phyloP scores from a whole-genome alignment of 1,140 invertebrate species.

The Propsilocerus akamusi region DNA sequence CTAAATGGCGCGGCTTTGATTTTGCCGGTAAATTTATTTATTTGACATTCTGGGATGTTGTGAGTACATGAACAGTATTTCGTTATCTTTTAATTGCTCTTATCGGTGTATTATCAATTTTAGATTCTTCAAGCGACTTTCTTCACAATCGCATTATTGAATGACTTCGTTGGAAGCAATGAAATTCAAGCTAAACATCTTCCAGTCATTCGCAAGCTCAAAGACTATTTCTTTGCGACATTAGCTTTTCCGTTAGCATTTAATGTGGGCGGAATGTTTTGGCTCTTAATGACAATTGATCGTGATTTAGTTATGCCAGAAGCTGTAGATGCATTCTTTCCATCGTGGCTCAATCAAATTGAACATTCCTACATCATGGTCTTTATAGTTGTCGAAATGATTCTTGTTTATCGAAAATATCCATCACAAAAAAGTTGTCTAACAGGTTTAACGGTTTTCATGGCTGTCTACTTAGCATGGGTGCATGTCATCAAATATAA shows the following conservation, averaged over 20 bases:
- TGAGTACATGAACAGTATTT: too few species aligned
- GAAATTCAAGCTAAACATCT: constrained; percentile 36
- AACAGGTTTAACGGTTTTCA: constrained; percentile 31
- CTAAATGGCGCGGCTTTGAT: constrained; percentile 21
- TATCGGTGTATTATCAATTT: not conserved
- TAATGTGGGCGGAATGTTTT: constrained; percentile 69
- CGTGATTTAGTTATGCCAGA: constrained; percentile 58
- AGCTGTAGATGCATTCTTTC: constrained; percentile 39
- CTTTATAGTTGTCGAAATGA: constrained; percentile 42
- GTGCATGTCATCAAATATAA: constrained; percentile 43
- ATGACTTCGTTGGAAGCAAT: constrained; percentile 43
- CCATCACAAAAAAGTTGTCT: constrained; percentile 34
- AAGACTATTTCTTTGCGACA: constrained; percentile 43
- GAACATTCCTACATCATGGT: constrained; percentile 56
- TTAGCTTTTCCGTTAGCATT: constrained; percentile 52
- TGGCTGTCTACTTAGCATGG: constrained; percentile 47
- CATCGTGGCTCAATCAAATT: constrained; percentile 61
- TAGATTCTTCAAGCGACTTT: constrained; percentile 50
- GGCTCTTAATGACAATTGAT: constrained; percentile 61
- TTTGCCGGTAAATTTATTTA: constrained; percentile 61
- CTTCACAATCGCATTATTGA: constrained; percentile 41
- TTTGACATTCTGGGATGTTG: constrained; percentile 60
- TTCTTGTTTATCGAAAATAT: constrained; percentile 41
- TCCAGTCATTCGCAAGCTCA: constrained; percentile 39
- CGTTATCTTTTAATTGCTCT: not conserved